phyloP scores from a whole-genome alignment of 2,113 vertebrate genomes.

The Paraplagusia blochii region DNA sequence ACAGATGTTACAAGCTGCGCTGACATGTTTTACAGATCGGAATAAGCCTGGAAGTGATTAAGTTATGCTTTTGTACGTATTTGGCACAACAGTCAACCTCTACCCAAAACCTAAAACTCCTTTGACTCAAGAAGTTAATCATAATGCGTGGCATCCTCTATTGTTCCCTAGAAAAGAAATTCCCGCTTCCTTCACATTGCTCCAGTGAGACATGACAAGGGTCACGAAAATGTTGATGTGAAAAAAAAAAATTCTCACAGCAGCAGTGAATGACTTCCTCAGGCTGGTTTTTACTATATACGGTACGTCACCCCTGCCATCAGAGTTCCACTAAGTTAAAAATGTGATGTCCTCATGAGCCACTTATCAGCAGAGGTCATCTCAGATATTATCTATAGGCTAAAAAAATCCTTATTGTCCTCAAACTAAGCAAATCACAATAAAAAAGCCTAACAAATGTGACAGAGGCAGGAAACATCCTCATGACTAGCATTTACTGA shows the following conservation, averaged over 20 bases:
- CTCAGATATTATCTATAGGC: not conserved
- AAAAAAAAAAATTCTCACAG: not conserved
- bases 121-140: not conserved
- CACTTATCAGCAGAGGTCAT: not conserved
- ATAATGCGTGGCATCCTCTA: not conserved
- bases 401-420: not conserved
- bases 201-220: not conserved
- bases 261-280: not conserved
- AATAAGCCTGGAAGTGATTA: conserved; percentile 44
- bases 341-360: not conserved
- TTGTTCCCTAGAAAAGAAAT: conserved; percentile 3
- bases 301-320: not conserved
- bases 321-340: not conserved
- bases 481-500: conserved; percentile 9
- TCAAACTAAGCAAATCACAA: conserved; percentile 16
- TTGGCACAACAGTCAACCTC: conserved; percentile 10
- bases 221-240: not conserved
- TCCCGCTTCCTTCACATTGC: not conserved
- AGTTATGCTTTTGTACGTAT: not conserved
- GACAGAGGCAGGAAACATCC: conserved; percentile 30
- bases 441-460: conserved; percentile 20
- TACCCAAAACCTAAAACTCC: conserved; percentile 9
- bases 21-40: conserved; percentile 31
- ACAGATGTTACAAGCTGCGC: conserved; percentile 31
- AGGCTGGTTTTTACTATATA: not conserved